Evolutionary conservation across 2,113 vertebrate genomes (phyloP).

Genomic region (Euleptes europaea): DNA sequence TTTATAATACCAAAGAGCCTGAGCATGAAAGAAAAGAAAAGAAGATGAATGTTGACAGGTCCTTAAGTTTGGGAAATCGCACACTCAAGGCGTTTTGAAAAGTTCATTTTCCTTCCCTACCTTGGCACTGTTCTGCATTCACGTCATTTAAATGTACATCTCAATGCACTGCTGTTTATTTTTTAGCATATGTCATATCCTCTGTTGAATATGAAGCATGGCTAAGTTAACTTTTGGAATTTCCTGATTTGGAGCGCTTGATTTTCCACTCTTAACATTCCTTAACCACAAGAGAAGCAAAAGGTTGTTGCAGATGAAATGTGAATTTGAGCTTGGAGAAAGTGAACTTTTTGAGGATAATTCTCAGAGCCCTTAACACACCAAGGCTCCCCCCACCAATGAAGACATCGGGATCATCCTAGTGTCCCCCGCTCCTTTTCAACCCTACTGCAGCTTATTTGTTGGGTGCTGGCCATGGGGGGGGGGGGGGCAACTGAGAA

Average conservation of each 20-base stretch:
- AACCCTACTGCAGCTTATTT: too few relatives aligned
- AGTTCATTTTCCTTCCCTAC: background rate
- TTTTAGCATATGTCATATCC: constrained; percentile 4
- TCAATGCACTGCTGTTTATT: background rate
- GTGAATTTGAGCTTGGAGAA: too few relatives aligned
- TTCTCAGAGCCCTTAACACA: too few relatives aligned
- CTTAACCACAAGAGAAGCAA: background rate
- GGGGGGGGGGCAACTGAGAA: too few relatives aligned
- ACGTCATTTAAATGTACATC: background rate
- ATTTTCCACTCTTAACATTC: background rate
- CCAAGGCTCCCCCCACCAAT: too few relatives aligned
- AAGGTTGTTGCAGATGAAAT: background rate
- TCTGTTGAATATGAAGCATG: constrained; percentile 1
- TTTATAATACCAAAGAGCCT: background rate
- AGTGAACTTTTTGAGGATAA: too few relatives aligned
- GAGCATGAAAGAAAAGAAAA: background rate
- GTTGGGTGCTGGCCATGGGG: too few relatives aligned
- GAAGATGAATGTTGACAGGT: constrained; percentile 8
- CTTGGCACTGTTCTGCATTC: constrained; percentile 1
- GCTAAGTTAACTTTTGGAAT: constrained; percentile 11
- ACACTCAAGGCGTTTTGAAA: background rate
- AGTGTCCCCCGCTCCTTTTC: too few relatives aligned
- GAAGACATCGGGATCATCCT: too few relatives aligned
- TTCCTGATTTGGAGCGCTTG: constrained; percentile 7
- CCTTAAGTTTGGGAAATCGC: constrained; percentile 13